These are phyloP conservation scores for Scolanthus callimorphus DNA, from an alignment of 92 coral and sea anemone species.

Conservation along the genomic window DNA sequence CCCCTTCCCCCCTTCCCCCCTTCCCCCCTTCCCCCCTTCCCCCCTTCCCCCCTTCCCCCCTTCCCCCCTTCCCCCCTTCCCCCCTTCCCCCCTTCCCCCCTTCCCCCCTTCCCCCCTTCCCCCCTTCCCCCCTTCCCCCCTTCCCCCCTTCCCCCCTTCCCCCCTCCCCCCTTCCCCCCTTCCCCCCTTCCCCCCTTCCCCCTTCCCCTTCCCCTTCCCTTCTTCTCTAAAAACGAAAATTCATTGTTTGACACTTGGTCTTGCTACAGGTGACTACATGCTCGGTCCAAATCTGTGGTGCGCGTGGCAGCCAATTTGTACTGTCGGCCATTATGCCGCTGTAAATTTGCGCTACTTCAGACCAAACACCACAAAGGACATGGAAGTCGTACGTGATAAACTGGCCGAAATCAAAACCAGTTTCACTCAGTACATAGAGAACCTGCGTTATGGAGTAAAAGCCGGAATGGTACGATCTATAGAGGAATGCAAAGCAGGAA, in stretches of 20 bases:
- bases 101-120: too few relatives aligned
- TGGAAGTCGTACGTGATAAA: conserved; percentile 29
- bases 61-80: too few relatives aligned
- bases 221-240: background rate
- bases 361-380: conserved; percentile 27
- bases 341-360: conserved; percentile 27
- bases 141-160: too few relatives aligned
- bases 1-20: too few relatives aligned
- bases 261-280: conserved; percentile 45
- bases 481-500: conserved; percentile 64
- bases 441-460: conserved; percentile 56
- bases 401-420: conserved; percentile 30
- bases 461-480: conserved; percentile 71
- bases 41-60: too few relatives aligned
- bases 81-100: too few relatives aligned
- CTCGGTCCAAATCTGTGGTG: conserved; percentile 53
- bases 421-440: conserved; percentile 48
- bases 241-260: too few relatives aligned
- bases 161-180: too few relatives aligned
- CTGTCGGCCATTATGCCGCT: conserved; percentile 26
- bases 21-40: too few relatives aligned
- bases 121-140: too few relatives aligned
- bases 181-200: too few relatives aligned
- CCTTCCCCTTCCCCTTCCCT: background rate
- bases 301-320: conserved; percentile 23